phyloP scores from a whole-genome alignment of 2,888 invertebrate genomes.

The Eristalis tenax region DNA sequence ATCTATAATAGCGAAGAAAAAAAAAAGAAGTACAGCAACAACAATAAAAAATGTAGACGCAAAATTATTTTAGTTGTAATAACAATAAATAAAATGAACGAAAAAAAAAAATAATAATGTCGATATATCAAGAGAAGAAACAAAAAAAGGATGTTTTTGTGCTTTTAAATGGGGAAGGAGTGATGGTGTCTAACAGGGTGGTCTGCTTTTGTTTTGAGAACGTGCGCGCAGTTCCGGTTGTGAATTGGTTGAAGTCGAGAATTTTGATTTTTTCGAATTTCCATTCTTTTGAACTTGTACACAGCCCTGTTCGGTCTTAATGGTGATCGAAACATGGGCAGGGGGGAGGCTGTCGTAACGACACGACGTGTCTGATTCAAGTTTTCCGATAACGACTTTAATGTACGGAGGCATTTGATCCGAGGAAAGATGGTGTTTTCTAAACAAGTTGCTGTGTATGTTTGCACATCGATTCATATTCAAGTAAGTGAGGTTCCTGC shows the following conservation, averaged over 20 bases:
- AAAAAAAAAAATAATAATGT: conserved; percentile 3
- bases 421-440: not conserved
- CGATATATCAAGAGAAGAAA: conserved; percentile 52
- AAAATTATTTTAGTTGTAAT: conserved; percentile 54
- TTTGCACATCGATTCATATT: too few relatives aligned
- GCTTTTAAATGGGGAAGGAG: not conserved
- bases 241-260: too few relatives aligned
- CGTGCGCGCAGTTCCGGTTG: too few relatives aligned
- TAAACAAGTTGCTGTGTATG: not conserved
- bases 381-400: not conserved
- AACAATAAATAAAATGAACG: conserved; percentile 17
- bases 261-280: too few relatives aligned
- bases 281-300: too few relatives aligned
- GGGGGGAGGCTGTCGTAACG: not conserved
- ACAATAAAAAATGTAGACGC: conserved; percentile 45
- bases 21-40: conserved; percentile 12
- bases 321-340: not conserved
- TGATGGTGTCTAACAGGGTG: too few relatives aligned
- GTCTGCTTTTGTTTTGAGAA: too few relatives aligned
- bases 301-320: too few relatives aligned
- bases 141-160: not conserved
- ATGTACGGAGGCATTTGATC: not conserved
- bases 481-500: too few relatives aligned
- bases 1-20: not conserved
- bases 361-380: not conserved